phyloP scores from a whole-genome alignment of 1,140 invertebrate genomes.

The Asobara japonica region DNA sequence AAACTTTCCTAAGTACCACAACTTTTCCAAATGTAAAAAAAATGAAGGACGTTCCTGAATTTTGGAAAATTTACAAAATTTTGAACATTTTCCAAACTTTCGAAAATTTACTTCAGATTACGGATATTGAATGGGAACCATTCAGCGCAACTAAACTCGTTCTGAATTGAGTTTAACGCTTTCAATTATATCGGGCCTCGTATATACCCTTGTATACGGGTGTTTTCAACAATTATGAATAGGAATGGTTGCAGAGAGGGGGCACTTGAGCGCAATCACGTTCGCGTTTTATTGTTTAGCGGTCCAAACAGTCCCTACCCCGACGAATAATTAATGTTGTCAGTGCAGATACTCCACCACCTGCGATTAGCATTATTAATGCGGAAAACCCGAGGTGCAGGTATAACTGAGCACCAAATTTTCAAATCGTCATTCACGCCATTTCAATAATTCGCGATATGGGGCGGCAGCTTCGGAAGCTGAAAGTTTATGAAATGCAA shows the following conservation, averaged over 20 bases:
- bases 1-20: too few species aligned
- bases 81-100: too few species aligned
- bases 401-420: neutral
- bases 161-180: neutral
- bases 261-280: slow-evolving; percentile 13
- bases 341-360: slow-evolving; percentile 11
- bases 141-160: neutral
- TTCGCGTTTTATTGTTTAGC: slow-evolving; percentile 16
- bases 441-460: neutral
- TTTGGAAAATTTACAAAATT: too few species aligned
- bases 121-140: too few species aligned
- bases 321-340: slow-evolving; percentile 19
- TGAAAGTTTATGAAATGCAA: too few species aligned
- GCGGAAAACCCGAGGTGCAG: neutral
- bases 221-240: slow-evolving; percentile 9
- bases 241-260: neutral
- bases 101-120: too few species aligned
- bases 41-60: too few species aligned
- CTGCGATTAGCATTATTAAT: slow-evolving; percentile 15
- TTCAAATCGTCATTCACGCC: neutral
- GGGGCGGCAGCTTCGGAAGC: too few species aligned
- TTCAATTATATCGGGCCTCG: neutral
- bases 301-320: slow-evolving; percentile 3
- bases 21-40: too few species aligned
- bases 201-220: neutral